A percentile compares a stretch with the other conserved stretches of the same genome.
phyloP scores from a whole-genome alignment of 2,888 invertebrate species.

The Orthosia cruda region DNA sequence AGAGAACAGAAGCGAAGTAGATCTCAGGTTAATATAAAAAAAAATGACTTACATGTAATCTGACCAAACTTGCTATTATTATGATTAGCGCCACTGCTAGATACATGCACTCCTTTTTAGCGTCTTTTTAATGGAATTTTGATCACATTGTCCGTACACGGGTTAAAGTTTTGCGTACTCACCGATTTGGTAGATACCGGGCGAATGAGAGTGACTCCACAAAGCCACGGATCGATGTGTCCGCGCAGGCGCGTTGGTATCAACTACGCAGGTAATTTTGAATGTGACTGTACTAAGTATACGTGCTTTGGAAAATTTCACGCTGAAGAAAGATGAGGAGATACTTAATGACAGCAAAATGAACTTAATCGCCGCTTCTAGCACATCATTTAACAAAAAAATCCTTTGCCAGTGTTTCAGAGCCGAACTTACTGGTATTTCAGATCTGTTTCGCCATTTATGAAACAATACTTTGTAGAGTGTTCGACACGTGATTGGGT shows the following conservation, averaged over 20 bases:
- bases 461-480: neutral
- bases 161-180: conserved; percentile 83
- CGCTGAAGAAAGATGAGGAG: conserved; percentile 6
- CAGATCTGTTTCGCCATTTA: neutral
- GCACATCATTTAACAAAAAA: neutral
- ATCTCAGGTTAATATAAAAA: conserved; percentile 57
- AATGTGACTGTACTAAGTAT: conserved; percentile 57
- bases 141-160: conserved; percentile 72
- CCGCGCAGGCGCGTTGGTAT: conserved; percentile 80
- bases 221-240: conserved; percentile 76
- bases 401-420: neutral
- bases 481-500: conserved; percentile 24
- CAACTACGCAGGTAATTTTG: conserved; percentile 74
- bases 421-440: neutral
- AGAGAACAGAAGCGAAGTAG: conserved; percentile 43
- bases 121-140: conserved; percentile 61
- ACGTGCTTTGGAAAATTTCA: conserved; percentile 20
- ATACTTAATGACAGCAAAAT: conserved; percentile 21
- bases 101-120: conserved; percentile 86
- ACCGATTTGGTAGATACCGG: conserved; percentile 82
- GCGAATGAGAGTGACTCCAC: conserved; percentile 77
- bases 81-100: conserved; percentile 90
- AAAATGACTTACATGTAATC: conserved; percentile 87
- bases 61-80: conserved; percentile 89
- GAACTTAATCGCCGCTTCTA: conserved; percentile 17